phyloP scores from a whole-genome alignment of 2,888 invertebrate species.

The Cremastobaeus sp. region DNA sequence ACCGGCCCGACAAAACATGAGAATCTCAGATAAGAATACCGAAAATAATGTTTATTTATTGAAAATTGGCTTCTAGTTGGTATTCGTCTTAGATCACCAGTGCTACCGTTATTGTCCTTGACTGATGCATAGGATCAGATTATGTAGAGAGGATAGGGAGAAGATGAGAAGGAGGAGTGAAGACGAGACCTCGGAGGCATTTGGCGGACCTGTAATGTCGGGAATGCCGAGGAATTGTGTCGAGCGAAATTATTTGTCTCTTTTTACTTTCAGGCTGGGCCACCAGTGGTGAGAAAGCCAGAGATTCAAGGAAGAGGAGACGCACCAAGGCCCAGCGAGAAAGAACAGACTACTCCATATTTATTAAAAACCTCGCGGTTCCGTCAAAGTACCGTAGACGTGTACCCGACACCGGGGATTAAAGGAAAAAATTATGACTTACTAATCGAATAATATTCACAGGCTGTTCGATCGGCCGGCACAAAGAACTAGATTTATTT shows the following conservation, averaged over 20 bases:
- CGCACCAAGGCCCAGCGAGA: slow-evolving; percentile 51
- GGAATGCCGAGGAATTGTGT: slow-evolving; percentile 55
- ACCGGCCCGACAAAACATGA: too few relatives aligned
- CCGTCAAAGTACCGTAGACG: slow-evolving; percentile 48
- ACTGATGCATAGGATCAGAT: slow-evolving; percentile 17
- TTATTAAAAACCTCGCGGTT: slow-evolving; percentile 57
- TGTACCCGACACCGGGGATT: slow-evolving; percentile 9
- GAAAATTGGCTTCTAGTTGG: slow-evolving; percentile 4
- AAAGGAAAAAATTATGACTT: slow-evolving; percentile 44
- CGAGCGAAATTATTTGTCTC: slow-evolving; percentile 60
- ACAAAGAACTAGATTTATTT: slow-evolving; percentile 17
- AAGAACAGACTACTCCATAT: slow-evolving; percentile 58
- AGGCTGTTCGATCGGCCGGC: background rate
- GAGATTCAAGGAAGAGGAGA: slow-evolving; percentile 66
- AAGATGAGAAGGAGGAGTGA: background rate
- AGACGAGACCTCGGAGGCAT: slow-evolving; percentile 35
- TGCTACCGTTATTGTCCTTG: slow-evolving; percentile 56
- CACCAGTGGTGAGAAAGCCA: slow-evolving; percentile 63
- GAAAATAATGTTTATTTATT: background rate
- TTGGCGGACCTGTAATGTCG: slow-evolving; percentile 51
- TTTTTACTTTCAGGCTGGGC: slow-evolving; percentile 53
- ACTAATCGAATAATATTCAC: slow-evolving; percentile 52
- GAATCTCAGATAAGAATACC: background rate
- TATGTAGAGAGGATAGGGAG: background rate
- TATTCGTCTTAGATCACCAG: slow-evolving; percentile 2